A percentile compares a stretch with the other conserved stretches of the same genome.
Evolutionary conservation across 2,113 vertebrate species (phyloP).

Genomic region (Phrynosoma platyrhinos): DNA sequence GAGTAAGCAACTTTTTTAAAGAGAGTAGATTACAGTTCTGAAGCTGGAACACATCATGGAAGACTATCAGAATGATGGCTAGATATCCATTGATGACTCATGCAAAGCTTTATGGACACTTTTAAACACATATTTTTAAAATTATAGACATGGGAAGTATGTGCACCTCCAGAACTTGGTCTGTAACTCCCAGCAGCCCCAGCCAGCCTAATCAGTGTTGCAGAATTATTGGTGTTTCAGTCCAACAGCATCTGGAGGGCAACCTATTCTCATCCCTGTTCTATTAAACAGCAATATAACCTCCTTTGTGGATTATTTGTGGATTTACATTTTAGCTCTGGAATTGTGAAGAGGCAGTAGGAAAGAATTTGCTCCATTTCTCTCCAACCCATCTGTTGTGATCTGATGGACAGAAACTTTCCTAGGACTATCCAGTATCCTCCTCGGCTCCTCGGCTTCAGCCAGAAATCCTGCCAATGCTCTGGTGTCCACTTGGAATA

Average conservation of each 20-base stretch:
- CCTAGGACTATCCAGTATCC: too few species aligned
- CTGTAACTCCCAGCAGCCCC: neutral
- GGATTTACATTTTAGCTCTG: neutral
- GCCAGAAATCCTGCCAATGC: neutral
- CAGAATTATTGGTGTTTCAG: neutral
- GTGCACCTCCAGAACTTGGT: neutral
- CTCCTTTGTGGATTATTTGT: neutral
- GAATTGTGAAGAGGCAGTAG: neutral
- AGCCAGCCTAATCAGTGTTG: neutral
- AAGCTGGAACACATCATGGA: slow-evolving; percentile 6
- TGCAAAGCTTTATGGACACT: neutral
- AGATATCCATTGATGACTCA: neutral
- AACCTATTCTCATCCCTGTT: neutral
- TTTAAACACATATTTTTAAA: neutral
- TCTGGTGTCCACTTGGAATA: neutral
- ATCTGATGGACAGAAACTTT: neutral
- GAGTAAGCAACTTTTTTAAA: neutral
- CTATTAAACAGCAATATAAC: neutral
- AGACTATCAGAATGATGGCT: neutral
- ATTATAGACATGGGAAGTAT: neutral
- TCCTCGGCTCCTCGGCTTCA: neutral
- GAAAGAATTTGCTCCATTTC: neutral
- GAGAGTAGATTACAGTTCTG: neutral
- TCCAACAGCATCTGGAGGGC: neutral
- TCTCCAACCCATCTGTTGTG: neutral